These are phyloP conservation scores for Daboia siamensis DNA, from an alignment of 2,113 vertebrate species.

Conservation along the genomic window DNA sequence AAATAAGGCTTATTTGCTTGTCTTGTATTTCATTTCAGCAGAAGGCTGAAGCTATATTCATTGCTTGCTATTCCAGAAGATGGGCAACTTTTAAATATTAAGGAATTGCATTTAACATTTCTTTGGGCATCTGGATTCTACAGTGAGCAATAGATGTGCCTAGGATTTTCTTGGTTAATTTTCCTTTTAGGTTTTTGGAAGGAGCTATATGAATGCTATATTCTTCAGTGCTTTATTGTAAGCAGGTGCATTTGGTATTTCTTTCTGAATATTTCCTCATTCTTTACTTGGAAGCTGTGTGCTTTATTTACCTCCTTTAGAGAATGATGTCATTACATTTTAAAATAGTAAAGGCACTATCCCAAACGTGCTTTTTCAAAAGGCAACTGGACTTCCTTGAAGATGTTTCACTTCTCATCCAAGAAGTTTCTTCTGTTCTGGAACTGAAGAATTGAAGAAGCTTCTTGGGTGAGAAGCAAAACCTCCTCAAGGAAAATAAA, in stretches of 20 bases:
- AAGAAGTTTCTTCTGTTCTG: too few species aligned
- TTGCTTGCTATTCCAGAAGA: not conserved
- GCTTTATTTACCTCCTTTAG: not conserved
- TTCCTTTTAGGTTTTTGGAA: not conserved
- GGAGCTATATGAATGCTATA: not conserved
- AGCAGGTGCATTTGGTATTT: not conserved
- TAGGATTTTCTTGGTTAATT: not conserved
- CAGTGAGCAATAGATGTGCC: not conserved
- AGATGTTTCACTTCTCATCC: not conserved
- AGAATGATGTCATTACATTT: too few species aligned
- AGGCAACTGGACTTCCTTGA: not conserved
- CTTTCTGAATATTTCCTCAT: not conserved
- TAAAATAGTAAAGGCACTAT: not conserved
- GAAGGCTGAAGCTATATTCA: not conserved
- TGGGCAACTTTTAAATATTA: not conserved
- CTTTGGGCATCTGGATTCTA: not conserved
- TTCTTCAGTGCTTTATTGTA: not conserved
- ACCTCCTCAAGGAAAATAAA: not conserved
- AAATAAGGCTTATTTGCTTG: not conserved
- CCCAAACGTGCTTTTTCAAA: not conserved
- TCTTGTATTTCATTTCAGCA: not conserved
- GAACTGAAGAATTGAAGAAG: too few species aligned
- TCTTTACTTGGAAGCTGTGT: not conserved
- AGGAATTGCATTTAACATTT: not conserved
- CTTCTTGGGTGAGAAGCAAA: not conserved